Evolutionary conservation across 2,888 invertebrate species (phyloP).

Genomic region (Nemotelus nigrinus): DNA sequence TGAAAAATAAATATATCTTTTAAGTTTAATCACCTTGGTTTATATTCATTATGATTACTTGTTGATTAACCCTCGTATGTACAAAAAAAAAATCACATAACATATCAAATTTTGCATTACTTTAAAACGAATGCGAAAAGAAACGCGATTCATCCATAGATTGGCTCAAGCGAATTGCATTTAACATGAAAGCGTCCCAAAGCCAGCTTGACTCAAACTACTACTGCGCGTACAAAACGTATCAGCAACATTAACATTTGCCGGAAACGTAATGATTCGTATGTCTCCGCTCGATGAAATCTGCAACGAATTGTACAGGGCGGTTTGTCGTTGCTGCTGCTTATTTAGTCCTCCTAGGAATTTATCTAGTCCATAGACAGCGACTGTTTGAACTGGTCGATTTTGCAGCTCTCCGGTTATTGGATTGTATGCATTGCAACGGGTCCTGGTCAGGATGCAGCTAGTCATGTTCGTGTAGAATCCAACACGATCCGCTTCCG

Average conservation of each 20-base stretch:
- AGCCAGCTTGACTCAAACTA: slow-evolving; percentile 67
- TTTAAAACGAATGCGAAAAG: too few relatives aligned
- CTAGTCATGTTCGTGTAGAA: slow-evolving; percentile 73
- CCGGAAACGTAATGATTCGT: slow-evolving; percentile 68
- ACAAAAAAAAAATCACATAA: too few relatives aligned
- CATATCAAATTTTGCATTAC: too few relatives aligned
- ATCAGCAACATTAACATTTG: slow-evolving; percentile 66
- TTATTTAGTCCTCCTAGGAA: slow-evolving; percentile 56
- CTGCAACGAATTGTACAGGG: slow-evolving; percentile 68
- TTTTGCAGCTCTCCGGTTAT: slow-evolving; percentile 73
- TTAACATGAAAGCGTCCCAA: slow-evolving; percentile 46
- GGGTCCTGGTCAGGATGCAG: slow-evolving; percentile 72
- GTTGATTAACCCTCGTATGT: too few relatives aligned
- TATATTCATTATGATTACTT: too few relatives aligned
- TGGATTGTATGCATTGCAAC: slow-evolving; percentile 72
- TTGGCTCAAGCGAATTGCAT: not conserved
- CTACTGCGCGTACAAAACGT: slow-evolving; percentile 68
- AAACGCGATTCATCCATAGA: too few relatives aligned
- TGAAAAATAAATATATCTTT: too few relatives aligned
- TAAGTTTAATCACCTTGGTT: too few relatives aligned
- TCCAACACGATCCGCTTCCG: slow-evolving; percentile 53
- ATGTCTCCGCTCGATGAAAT: slow-evolving; percentile 69
- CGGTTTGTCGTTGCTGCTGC: not conserved
- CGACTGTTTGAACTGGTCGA: slow-evolving; percentile 56
- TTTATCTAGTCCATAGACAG: slow-evolving; percentile 57